phyloP scores from a whole-genome alignment of 1,140 invertebrate species.

The Lepidotrigona ventralis region DNA sequence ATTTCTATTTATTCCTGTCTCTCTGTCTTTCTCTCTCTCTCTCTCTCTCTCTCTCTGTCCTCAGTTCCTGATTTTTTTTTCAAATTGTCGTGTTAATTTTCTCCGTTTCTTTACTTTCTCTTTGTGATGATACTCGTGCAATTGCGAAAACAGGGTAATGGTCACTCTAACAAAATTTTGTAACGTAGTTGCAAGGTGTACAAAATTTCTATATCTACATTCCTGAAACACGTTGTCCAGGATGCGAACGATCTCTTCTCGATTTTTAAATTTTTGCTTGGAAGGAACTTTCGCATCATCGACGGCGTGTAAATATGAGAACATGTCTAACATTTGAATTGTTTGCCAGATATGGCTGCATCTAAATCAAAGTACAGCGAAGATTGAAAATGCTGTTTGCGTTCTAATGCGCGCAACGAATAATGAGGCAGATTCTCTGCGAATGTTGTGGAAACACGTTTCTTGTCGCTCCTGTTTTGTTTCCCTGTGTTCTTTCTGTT shows the following conservation, averaged over 20 bases:
- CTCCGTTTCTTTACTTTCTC: constrained; percentile 16
- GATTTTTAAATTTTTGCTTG: neutral
- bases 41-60: neutral
- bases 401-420: constrained; percentile 55
- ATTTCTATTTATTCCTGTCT: constrained; percentile 8
- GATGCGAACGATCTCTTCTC: constrained; percentile 5
- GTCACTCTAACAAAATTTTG: constrained; percentile 17
- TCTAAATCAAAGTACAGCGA: constrained; percentile 66
- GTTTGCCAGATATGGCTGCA: constrained; percentile 73
- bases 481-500: constrained; percentile 37
- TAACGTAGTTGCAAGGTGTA: constrained; percentile 44
- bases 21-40: neutral
- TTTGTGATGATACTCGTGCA: constrained; percentile 5
- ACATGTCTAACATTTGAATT: constrained; percentile 66
- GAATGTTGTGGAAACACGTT: constrained; percentile 52
- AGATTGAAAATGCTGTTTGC: constrained; percentile 56
- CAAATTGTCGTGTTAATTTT: constrained; percentile 18
- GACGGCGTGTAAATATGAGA: constrained; percentile 8
- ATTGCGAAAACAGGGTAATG: constrained; percentile 16
- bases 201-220: constrained; percentile 5
- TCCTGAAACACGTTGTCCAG: constrained; percentile 21
- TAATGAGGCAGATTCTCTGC: constrained; percentile 54
- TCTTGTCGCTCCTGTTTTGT: constrained; percentile 48
- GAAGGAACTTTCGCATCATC: constrained; percentile 19
- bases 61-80: constrained; percentile 19